phyloP scores from a whole-genome alignment of 2,888 invertebrate species.

The Tenthredo mesomela region DNA sequence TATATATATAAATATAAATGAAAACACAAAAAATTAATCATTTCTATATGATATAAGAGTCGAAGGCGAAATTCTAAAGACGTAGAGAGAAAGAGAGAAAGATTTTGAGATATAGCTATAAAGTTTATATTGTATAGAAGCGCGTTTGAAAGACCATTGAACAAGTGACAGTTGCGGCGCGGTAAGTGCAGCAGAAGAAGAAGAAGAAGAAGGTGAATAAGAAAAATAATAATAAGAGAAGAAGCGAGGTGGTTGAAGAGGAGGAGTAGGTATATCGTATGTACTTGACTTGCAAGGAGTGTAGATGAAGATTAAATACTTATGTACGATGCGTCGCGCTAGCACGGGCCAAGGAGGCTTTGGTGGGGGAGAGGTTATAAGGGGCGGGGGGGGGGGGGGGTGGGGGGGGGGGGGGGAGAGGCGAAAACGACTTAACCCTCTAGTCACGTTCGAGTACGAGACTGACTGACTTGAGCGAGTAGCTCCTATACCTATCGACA shows the following conservation, averaged over 20 bases:
- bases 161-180: constrained; percentile 32
- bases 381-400: not conserved
- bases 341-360: constrained; percentile 63
- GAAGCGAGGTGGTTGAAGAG: not conserved
- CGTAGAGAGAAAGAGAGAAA: too few relatives aligned
- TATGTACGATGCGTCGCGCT: constrained; percentile 63
- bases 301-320: constrained; percentile 59
- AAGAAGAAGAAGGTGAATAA: not conserved
- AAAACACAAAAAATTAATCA: too few relatives aligned
- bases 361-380: not conserved
- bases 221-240: not conserved
- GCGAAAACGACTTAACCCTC: constrained; percentile 43
- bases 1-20: too few relatives aligned
- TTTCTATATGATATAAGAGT: too few relatives aligned
- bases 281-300: constrained; percentile 53
- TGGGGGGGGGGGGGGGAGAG: not conserved
- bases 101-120: not conserved
- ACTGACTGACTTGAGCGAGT: constrained; percentile 49
- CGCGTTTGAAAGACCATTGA: constrained; percentile 49
- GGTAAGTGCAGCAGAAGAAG: not conserved
- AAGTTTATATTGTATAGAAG: not conserved
- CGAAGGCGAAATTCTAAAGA: not conserved
- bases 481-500: constrained; percentile 21
- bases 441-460: constrained; percentile 51
- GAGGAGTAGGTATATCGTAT: constrained; percentile 5